Conservation (phyloP, 2,888 invertebrate species). For the Chloroclysta siterata region DNA sequence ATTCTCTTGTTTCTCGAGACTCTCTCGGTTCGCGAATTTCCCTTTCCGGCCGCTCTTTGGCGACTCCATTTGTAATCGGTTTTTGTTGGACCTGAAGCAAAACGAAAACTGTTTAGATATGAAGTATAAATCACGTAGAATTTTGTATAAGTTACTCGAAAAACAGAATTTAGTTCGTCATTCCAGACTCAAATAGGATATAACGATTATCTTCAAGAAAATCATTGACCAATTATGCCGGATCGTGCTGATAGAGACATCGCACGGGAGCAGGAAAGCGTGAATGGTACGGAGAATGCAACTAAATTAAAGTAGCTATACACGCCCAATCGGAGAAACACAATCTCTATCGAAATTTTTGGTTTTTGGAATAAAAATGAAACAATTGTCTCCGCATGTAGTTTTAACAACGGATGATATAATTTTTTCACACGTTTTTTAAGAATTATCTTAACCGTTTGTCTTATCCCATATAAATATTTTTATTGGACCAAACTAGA, state of each 20-base stretch:
- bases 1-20: constrained; percentile 36
- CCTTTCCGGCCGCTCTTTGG: constrained; percentile 72
- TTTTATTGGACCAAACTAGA: no score
- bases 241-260: constrained; percentile 36
- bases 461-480: no score
- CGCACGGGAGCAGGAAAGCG: constrained; percentile 67
- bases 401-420: no score
- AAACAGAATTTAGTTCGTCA: constrained; percentile 1
- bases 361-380: no score
- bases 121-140: background rate
- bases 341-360: background rate
- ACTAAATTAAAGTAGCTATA: constrained; percentile 38
- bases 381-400: no score
- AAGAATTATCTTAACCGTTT: no score
- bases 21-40: constrained; percentile 60
- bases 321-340: constrained; percentile 19
- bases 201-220: constrained; percentile 28
- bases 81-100: constrained; percentile 81
- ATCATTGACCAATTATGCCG: constrained; percentile 33
- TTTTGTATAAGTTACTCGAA: no score
- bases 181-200: constrained; percentile 15
- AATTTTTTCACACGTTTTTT: no score
- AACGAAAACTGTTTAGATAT: constrained; percentile 24
- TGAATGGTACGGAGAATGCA: constrained; percentile 55
- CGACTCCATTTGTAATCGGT: constrained; percentile 77